Base-by-base conservation (phyloP, 2,797 vertebrate species). In the Rhadinocentrus ornatus region DNA sequence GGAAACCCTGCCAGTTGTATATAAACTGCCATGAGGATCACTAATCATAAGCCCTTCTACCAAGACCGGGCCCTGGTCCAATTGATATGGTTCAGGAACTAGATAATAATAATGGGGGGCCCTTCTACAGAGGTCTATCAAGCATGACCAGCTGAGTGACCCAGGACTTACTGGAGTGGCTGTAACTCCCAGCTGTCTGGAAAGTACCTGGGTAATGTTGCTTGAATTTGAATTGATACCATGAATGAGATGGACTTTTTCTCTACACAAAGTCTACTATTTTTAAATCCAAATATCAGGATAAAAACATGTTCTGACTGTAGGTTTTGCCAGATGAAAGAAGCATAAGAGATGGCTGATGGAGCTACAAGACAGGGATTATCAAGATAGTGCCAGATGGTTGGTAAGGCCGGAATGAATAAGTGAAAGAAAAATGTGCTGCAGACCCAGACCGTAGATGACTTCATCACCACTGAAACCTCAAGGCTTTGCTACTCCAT, bases 371-470 rank as follows among this genome's bases (percentile, higher is more conserved):
- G 32, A 39, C 6, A 62, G 52, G 27, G 44, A 62, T 54, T 35
- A 32, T 50, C 61, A 39, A 56, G 56, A 84, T 63, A 44, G 63
- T 15, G 31, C 37, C 52, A 65, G 58, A 60, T 65, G 69, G 60
- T 29, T 60, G 74, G 1, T 37, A 75, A 71, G 69, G 53, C 67
- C 32, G 55, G 59, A 24, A 26, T 34, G 48, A 57, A 16, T 18
- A 62, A 58, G 79, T 54, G 63, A 81, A 86, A 88, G 81, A 81
- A 86, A 69, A 88, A 88, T 74, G 78, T 60, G 41, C 85, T 78
- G 41, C 73, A 87, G 86, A 86, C 82, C 85, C 87, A 76, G 78
- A 90, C 86, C 89, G 35, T 79, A 87, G 85, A 83, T 37, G 84
- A 87, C 88, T 85, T 77, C 55, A 62, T 85, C 82, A 75, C 86